Base-by-base conservation (phyloP, 1,140 invertebrate species). In the Drosophila micromelanica region DNA sequence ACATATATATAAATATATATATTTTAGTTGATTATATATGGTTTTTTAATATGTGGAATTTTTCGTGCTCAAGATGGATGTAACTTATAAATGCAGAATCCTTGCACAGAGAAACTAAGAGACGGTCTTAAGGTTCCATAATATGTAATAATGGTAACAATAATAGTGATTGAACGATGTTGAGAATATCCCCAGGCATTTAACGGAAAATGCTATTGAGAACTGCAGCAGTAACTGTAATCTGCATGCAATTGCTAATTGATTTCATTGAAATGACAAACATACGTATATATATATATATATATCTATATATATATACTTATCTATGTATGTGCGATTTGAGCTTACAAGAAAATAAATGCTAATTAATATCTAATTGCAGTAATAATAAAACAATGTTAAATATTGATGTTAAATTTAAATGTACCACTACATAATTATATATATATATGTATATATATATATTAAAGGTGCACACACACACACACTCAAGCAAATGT, bases 261-360 rank as follows among this genome's bases (percentile, higher is more conserved):
- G 37, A 40, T 37, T 40, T 48, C 55, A 56, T 13, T 48, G 62
- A 38, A 65, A 72, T 56, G 69, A 68, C n/a, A n/a, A n/a, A n/a
- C n/a, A n/a, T n/a, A n/a, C n/a, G n/a, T n/a, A 8, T 32, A 7
- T 20, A 20, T 20, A 20, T 20, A 20, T 20, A 2, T 2, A 1
- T 2, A 20, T 20, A 20, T 20, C 1, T 20, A 20, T 20, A 20
- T 20, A 20, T 20, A 20, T 20, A 48, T 12, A 27, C 7, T 1
- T 32, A 7, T 32, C 0, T 32, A 2, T 32, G 30, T 32, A 6
- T 76, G 80, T 86, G 84, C 81, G 86, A 85, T 84, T 78, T 81
- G 82, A 87, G 82, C 81, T 87, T 86, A 86, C 48, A 55, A 65
- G 60, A 32, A 42, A 49, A 17, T 15, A 40, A 55, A 54, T 43